Evolutionary conservation across 2,888 invertebrate genomes (phyloP).

Genomic region (Ichneumoninae sp.): DNA sequence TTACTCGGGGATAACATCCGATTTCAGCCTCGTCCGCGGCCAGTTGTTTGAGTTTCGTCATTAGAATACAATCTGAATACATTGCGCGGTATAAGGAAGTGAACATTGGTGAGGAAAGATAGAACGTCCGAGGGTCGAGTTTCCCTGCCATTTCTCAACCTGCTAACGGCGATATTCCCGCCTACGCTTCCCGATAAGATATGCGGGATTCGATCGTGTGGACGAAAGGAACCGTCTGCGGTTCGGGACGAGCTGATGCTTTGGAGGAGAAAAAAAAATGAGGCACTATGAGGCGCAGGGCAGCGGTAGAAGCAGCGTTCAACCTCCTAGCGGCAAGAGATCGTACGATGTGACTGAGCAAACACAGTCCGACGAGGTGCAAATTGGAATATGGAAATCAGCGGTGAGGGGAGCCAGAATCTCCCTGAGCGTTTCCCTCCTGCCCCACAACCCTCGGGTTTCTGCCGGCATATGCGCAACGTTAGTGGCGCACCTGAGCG

Average conservation of each 20-base stretch:
- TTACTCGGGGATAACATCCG: not conserved
- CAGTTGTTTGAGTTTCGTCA: not conserved
- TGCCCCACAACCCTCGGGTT: slow-evolving; percentile 16
- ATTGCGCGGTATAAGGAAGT: not conserved
- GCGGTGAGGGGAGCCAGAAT: slow-evolving; percentile 39
- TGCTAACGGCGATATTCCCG: slow-evolving; percentile 36
- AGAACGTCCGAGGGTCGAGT: not conserved
- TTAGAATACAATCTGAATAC: not conserved
- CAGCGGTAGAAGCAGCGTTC: slow-evolving; percentile 30
- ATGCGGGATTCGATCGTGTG: slow-evolving; percentile 62
- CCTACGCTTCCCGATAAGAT: slow-evolving; percentile 46
- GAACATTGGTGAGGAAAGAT: not conserved
- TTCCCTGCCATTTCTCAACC: slow-evolving; percentile 4
- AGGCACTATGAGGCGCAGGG: slow-evolving; percentile 39
- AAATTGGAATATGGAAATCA: slow-evolving; percentile 69
- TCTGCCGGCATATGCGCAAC: slow-evolving; percentile 57
- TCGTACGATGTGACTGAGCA: slow-evolving; percentile 65
- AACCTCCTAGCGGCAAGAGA: slow-evolving; percentile 42
- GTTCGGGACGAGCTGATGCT: slow-evolving; percentile 44
- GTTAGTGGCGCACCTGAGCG: slow-evolving; percentile 46
- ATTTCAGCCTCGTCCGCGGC: not conserved
- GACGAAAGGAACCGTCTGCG: slow-evolving; percentile 57
- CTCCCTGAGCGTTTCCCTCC: slow-evolving; percentile 22
- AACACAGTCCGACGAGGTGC: slow-evolving; percentile 67
- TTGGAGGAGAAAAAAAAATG: slow-evolving; percentile 45